Conservation (phyloP, 2,797 vertebrate genomes). For the Siniperca undulata region DNA sequence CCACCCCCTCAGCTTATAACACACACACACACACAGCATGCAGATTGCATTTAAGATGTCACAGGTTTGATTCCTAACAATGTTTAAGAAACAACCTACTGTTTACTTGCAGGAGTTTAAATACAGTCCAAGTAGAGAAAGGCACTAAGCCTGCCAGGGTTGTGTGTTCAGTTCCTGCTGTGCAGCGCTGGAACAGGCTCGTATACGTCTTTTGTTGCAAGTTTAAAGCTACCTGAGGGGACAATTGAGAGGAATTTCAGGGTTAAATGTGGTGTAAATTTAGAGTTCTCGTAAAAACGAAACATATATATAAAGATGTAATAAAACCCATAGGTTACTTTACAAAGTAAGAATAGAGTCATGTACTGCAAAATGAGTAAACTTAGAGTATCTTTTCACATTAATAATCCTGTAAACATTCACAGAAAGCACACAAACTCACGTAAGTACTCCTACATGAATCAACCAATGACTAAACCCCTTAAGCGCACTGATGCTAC, state of each 20-base stretch:
- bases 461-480: not conserved
- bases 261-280: not conserved
- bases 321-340: not conserved
- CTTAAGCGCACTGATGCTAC: not conserved
- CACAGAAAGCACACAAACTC: not conserved
- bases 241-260: not conserved
- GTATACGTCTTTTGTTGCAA: too few species aligned
- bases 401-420: not conserved
- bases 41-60: not conserved
- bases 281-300: not conserved
- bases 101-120: constrained; percentile 7
- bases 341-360: not conserved
- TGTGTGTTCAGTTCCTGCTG: not conserved
- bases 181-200: not conserved
- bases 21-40: not conserved
- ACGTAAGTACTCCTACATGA: too few species aligned
- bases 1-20: not conserved
- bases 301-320: not conserved
- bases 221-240: not conserved
- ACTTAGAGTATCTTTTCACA: not conserved
- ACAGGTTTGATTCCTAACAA: not conserved
- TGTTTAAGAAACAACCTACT: not conserved
- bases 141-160: not conserved
- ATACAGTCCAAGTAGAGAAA: not conserved
- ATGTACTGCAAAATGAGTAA: not conserved